Percentiles rank a stretch among this genome's conserved stretches.
Evolutionary conservation across 2,113 vertebrate species (phyloP).

Genomic region (Anhinga rufa): DNA sequence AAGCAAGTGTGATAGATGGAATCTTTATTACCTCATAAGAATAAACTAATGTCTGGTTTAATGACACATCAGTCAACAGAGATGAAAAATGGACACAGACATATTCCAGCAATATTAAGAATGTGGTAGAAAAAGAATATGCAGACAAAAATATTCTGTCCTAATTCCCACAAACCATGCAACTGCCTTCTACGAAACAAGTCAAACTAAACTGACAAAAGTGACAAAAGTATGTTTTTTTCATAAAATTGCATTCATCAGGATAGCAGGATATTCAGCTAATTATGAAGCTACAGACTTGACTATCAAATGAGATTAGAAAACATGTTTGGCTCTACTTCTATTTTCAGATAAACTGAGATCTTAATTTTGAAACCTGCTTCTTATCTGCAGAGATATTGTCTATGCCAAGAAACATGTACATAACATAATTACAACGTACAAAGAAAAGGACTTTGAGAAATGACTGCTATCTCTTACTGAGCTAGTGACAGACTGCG

Average conservation of each 20-base stretch:
- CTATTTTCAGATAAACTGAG: not conserved
- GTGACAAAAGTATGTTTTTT: not conserved
- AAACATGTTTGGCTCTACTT: not conserved
- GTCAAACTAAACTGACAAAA: not conserved
- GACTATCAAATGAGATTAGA: not conserved
- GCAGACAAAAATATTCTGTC: not conserved
- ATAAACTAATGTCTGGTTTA: not conserved
- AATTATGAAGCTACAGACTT: not conserved
- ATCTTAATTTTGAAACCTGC: not conserved
- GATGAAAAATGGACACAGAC: not conserved
- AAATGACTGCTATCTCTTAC: not conserved
- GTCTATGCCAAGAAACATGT: not conserved
- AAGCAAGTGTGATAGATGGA: not conserved
- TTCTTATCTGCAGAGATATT: not conserved
- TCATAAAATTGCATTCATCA: not conserved
- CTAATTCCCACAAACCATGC: not conserved
- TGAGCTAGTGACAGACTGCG: not conserved
- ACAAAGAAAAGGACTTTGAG: not conserved
- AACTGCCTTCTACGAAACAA: not conserved
- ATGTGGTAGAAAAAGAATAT: not conserved
- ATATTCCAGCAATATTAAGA: not conserved
- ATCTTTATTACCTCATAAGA: not conserved
- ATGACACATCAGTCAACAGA: not conserved
- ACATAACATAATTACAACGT: not conserved
- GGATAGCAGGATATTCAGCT: not conserved